Evolutionary conservation across 2,113 vertebrate genomes (phyloP).

Genomic region (Eretmochelys imbricata): DNA sequence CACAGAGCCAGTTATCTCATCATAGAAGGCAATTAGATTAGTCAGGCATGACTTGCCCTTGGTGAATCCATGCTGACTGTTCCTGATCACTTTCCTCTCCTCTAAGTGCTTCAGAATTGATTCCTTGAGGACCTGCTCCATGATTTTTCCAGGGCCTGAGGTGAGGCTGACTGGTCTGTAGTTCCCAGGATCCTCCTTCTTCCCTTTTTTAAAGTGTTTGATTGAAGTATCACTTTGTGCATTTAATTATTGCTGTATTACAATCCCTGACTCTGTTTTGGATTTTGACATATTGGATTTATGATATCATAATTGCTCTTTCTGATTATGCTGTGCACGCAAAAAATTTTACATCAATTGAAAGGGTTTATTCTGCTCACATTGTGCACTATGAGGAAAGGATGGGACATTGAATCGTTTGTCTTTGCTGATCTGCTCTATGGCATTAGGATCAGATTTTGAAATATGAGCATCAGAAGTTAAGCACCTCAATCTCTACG

Average conservation of each 20-base stretch:
- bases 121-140: too few relatives aligned
- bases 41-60: too few relatives aligned
- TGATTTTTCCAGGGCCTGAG: too few relatives aligned
- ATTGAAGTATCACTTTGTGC: neutral
- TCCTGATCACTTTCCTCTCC: too few relatives aligned
- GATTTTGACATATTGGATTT: neutral
- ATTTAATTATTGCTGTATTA: neutral
- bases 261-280: neutral
- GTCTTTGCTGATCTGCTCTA: neutral
- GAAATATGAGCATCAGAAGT: neutral
- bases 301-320: neutral
- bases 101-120: too few relatives aligned
- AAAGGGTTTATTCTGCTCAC: neutral
- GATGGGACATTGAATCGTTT: neutral
- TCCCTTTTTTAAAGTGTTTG: too few relatives aligned
- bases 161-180: too few relatives aligned
- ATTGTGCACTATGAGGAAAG: neutral
- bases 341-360: neutral
- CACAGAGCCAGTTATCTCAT: too few relatives aligned
- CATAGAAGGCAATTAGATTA: too few relatives aligned
- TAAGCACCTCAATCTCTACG: slow-evolving; percentile 6
- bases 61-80: too few relatives aligned
- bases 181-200: too few relatives aligned
- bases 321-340: accelerated
- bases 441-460: neutral